Base-by-base conservation (phyloP, 1,140 invertebrate species). In the Helicoverpa zea region DNA sequence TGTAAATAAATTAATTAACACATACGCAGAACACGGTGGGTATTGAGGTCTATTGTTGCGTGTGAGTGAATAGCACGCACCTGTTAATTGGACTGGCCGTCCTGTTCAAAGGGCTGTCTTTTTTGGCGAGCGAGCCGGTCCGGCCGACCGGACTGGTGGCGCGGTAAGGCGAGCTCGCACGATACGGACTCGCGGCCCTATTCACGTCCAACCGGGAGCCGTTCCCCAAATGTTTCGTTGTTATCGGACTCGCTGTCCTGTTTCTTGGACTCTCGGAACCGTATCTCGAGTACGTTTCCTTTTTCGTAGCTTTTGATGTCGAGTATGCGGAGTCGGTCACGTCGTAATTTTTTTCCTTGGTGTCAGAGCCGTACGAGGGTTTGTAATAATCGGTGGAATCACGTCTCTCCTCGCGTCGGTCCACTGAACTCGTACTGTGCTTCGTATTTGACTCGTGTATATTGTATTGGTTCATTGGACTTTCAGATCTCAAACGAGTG, bases 41-140 rank as follows among this genome's bases (percentile, higher is more conserved):
- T 66, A 64, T 59, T 56, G 35, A 43, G 72, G 51, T 64, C 72
- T 72, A 52, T 81, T 56, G 68, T 82, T 72, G 70, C 76, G 16
- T 49, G 51, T 30, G 66, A 66, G 29, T 59, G 30, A 73, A 54
- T 68, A 70, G 63, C 73, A 90, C 89, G 77, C 87, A 95, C 95
- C 94, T 93, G 88, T 95, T 95, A 85, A 95, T 95, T 81, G 95
- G 95, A 88, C 95, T 95, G 30, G 92, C 85, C 0, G 94, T 94
- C 56, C 94, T 92, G 83, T 94, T 94, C 81, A 95, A 88, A 80
- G 93, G 93, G 61, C 92, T 93, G 56, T 94, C 93, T 81, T 90
- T 93, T 74, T 92, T 91, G 63, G 88, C 87, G 82, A 94, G 81
- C 29, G 95, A 94, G 80, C 94, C 95, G 29, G 89, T 94, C 47